A percentile compares a stretch with the other conserved stretches of the same genome.
Conservation (phyloP, 2,113 vertebrate species). For the Sus scrofa region DNA sequence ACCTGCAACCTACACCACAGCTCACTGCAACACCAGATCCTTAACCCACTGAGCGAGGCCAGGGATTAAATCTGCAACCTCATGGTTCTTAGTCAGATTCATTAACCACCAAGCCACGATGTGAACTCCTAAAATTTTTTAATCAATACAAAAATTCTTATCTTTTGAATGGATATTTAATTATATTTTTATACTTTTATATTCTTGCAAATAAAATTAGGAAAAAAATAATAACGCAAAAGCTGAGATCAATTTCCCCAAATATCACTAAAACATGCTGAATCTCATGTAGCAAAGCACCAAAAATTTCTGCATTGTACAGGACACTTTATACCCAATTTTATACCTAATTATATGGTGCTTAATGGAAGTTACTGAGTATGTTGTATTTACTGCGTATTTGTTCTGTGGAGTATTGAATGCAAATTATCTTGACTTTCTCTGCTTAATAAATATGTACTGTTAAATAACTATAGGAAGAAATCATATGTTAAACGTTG, state of each 20-base stretch:
- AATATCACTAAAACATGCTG: not conserved
- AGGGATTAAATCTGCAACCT: no score
- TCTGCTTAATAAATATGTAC: not conserved
- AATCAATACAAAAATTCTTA: slow-evolving; percentile 5
- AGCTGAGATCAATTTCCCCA: not conserved
- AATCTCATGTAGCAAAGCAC: slow-evolving; percentile 4
- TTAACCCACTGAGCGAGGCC: no score
- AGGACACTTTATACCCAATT: not conserved
- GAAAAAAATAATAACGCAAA: not conserved
- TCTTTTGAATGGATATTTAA: not conserved
- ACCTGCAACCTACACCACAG: no score
- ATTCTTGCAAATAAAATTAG: not conserved
- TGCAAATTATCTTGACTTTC: not conserved
- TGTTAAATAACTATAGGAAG: not conserved
- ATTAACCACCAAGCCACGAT: no score
- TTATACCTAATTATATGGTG: not conserved
- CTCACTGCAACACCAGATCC: no score
- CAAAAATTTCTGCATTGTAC: not conserved
- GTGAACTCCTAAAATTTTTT: no score
- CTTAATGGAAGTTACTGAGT: not conserved
- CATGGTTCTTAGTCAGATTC: no score
- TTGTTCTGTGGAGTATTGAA: not conserved
- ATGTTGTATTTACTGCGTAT: not conserved
- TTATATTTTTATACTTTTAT: slow-evolving; percentile 28
- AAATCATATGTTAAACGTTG: not conserved